phyloP scores from a whole-genome alignment of 2,888 invertebrate species.

The Tromatobia lineatoria region DNA sequence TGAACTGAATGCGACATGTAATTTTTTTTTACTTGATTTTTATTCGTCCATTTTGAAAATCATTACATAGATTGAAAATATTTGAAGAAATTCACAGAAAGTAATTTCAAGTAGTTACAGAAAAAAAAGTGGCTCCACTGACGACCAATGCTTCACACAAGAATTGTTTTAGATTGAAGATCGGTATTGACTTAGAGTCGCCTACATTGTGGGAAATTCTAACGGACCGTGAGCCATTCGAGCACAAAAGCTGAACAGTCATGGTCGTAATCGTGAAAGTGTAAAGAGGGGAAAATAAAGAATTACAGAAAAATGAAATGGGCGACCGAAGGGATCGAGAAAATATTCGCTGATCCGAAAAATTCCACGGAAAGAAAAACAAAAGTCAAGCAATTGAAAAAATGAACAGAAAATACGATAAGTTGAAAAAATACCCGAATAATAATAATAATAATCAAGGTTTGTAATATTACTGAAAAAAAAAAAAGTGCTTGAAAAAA shows the following conservation, averaged over 20 bases:
- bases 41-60: not conserved
- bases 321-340: constrained; percentile 18
- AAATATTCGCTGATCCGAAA: constrained; percentile 25
- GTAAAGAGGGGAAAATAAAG: constrained; percentile 47
- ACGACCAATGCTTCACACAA: not conserved
- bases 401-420: constrained; percentile 15
- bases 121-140: too few relatives aligned
- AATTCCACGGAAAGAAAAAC: constrained; percentile 30
- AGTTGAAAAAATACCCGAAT: not conserved
- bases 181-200: not conserved
- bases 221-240: constrained; percentile 53
- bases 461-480: too few relatives aligned
- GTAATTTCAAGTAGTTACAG: too few relatives aligned
- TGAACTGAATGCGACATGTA: too few relatives aligned
- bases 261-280: constrained; percentile 68
- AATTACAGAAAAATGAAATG: constrained; percentile 52
- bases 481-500: too few relatives aligned
- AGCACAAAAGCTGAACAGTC: constrained; percentile 57
- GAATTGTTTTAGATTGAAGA: not conserved
- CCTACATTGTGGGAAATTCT: constrained; percentile 19
- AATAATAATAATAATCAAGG: too few relatives aligned
- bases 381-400: constrained; percentile 22
- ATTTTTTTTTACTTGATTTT: not conserved
- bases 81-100: too few relatives aligned
- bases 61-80: too few relatives aligned